Percentiles rank a stretch among this genome's conserved stretches.
phyloP scores from a whole-genome alignment of 2,797 vertebrate species.

The Neosilurus hyrtlii region DNA sequence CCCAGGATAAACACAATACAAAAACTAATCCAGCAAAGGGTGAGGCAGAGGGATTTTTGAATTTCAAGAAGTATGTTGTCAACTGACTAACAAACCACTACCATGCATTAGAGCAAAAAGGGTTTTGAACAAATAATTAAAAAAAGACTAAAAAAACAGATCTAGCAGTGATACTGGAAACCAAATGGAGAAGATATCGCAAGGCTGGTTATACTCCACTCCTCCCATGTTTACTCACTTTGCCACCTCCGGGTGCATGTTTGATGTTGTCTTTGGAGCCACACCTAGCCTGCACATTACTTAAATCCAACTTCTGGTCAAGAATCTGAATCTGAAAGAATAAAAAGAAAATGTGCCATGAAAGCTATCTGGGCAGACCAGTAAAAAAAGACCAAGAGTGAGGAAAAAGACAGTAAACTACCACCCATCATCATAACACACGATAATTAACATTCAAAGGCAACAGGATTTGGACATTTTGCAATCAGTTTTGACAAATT shows the following conservation, averaged over 20 bases:
- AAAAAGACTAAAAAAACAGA: background rate
- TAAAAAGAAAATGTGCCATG: slow-evolving; percentile 32
- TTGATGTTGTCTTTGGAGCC: slow-evolving; percentile 98
- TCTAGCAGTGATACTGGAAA: background rate
- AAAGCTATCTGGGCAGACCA: slow-evolving; percentile 48
- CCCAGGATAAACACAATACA: background rate
- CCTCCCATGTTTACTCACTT: slow-evolving; percentile 67
- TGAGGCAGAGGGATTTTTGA: background rate
- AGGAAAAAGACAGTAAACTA: slow-evolving; percentile 31
- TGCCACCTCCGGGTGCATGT: slow-evolving; percentile 83
- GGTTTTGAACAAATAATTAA: background rate
- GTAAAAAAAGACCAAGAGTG: background rate
- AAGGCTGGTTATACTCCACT: background rate
- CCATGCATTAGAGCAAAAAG: background rate
- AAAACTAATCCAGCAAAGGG: background rate
- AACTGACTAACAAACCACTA: slow-evolving; percentile 3
- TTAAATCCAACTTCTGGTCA: slow-evolving; percentile 76
- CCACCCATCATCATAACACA: background rate
- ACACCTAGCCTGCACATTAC: slow-evolving; percentile 77
- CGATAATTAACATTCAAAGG: background rate
- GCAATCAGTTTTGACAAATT: background rate
- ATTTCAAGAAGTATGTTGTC: background rate
- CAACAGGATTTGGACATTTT: background rate
- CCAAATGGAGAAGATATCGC: background rate
- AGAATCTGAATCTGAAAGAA: slow-evolving; percentile 74